Evolutionary conservation across 2,113 vertebrate species (phyloP).

Genomic region (Hemicordylus capensis): DNA sequence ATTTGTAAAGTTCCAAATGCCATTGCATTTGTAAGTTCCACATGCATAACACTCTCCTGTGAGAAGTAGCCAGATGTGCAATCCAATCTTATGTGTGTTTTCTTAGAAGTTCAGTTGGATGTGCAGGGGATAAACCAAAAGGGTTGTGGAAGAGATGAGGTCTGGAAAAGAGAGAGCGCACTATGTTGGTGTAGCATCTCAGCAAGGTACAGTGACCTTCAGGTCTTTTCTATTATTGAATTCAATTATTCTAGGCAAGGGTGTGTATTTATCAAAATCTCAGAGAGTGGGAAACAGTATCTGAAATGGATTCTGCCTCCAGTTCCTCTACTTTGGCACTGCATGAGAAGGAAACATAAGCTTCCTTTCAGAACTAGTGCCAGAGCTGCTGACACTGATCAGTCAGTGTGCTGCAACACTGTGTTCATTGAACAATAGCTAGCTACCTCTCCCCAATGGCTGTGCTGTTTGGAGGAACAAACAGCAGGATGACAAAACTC

Average conservation of each 20-base stretch:
- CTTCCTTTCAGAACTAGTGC: not conserved
- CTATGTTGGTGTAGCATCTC: too few species aligned
- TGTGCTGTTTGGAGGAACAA: accelerated
- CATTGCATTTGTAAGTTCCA: not conserved
- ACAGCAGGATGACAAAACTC: accelerated
- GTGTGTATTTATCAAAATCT: conserved; percentile 14
- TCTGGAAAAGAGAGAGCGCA: too few species aligned
- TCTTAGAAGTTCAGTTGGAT: too few species aligned
- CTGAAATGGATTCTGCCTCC: accelerated
- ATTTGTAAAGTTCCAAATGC: too few species aligned
- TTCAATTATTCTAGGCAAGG: accelerated
- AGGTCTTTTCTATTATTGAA: not conserved
- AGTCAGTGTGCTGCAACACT: accelerated
- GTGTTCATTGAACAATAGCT: accelerated
- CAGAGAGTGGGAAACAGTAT: not conserved
- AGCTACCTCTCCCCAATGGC: accelerated
- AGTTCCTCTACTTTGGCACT: accelerated
- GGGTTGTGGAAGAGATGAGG: too few species aligned
- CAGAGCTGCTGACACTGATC: accelerated
- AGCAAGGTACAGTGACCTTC: not conserved
- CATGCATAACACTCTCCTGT: not conserved
- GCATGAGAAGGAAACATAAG: not conserved
- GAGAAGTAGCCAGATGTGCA: not conserved
- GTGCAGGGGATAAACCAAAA: too few species aligned
- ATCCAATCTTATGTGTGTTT: not conserved